phyloP scores from a whole-genome alignment of 2,797 vertebrate species.

The Mionectes olivaceus region DNA sequence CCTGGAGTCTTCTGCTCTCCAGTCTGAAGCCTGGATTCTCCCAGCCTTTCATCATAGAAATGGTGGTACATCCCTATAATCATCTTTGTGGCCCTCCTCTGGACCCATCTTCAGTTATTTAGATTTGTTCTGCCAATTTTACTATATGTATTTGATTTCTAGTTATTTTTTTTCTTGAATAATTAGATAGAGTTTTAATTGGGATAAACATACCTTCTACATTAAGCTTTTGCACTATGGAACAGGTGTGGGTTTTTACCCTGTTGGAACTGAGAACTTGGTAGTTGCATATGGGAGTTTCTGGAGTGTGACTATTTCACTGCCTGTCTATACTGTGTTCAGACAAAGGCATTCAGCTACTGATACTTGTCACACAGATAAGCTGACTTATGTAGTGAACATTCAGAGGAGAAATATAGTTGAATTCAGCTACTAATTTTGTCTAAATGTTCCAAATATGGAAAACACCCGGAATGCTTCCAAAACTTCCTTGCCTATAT shows the following conservation, averaged over 20 bases:
- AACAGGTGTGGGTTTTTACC: background rate
- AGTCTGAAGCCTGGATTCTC: rapidly evolving
- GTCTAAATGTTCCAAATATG: background rate
- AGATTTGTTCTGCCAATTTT: background rate
- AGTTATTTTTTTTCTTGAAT: background rate
- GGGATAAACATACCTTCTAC: background rate
- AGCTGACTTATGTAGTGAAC: background rate
- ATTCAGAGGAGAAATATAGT: background rate
- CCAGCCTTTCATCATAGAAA: background rate
- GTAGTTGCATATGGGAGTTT: background rate
- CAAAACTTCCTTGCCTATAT: background rate
- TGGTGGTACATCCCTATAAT: background rate
- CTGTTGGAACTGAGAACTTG: background rate
- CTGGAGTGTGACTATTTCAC: background rate
- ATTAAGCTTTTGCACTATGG: background rate
- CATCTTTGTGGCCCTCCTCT: background rate
- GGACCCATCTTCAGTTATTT: background rate
- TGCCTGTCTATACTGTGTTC: rapidly evolving
- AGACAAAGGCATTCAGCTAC: background rate
- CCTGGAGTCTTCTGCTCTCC: background rate
- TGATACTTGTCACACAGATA: background rate
- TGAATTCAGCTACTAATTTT: background rate
- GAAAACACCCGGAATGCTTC: background rate
- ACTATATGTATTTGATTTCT: background rate
- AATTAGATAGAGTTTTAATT: background rate